Conservation (phyloP, 2,888 invertebrate genomes). For the Drosophila rellima region DNA sequence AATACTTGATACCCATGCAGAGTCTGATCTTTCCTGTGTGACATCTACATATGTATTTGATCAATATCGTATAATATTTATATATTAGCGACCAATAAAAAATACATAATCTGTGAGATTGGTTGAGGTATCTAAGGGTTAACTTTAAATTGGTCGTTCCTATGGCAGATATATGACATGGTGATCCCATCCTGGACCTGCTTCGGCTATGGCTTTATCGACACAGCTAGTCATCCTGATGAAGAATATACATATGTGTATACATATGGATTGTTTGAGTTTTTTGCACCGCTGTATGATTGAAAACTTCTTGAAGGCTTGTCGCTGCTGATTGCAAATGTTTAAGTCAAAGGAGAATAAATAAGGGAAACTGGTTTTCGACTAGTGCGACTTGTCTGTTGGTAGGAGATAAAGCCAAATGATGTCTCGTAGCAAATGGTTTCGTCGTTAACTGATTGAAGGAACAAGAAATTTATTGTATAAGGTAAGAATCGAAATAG, state of each 20-base stretch:
- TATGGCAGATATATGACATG: too few species aligned
- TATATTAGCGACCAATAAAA: background rate
- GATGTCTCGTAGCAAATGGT: constrained; percentile 51
- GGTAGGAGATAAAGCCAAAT: constrained; percentile 32
- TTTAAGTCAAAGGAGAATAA: constrained; percentile 2
- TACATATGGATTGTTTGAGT: constrained; percentile 7
- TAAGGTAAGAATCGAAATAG: background rate
- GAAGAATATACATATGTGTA: too few species aligned
- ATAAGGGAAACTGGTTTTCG: constrained; percentile 52
- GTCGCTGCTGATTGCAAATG: constrained; percentile 51
- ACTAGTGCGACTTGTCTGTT: constrained; percentile 14
- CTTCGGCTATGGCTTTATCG: too few species aligned
- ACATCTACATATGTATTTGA: too few species aligned
- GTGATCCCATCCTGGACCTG: too few species aligned
- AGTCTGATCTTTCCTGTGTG: background rate
- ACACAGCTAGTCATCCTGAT: too few species aligned
- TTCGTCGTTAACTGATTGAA: constrained; percentile 32
- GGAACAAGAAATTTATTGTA: constrained; percentile 25
- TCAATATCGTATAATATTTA: background rate
- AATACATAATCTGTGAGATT: background rate
- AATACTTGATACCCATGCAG: background rate
- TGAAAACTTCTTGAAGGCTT: constrained; percentile 60
- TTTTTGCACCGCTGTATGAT: constrained; percentile 47
- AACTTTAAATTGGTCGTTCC: too few species aligned
- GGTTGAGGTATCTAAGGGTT: background rate